Conservation (phyloP, 1,140 invertebrate genomes). For the roundworm (Caenorhabditis elegans) region WBcel235 BX284606.5:15191501-15192000, state of each 20-base stretch:
- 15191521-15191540: neutral
- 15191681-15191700: conserved; percentile 27
- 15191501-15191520: neutral
- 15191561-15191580: neutral
- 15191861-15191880: too few species aligned
- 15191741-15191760: conserved; percentile 48
- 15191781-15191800: conserved; percentile 42
- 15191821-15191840: conserved; percentile 46
- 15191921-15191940: too few species aligned
- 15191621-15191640: neutral
- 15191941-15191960: too few species aligned
- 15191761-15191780: conserved; percentile 43
- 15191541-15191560: conserved; percentile 3
- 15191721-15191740: conserved; percentile 31
- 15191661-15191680: neutral
- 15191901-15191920: too few species aligned
- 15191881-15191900: too few species aligned
- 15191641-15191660: neutral
- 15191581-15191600: neutral
- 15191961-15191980: too few species aligned
- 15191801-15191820: conserved; percentile 45
- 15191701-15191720: conserved; percentile 40
- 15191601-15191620: neutral
- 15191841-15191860: conserved; percentile 37
- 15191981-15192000: too few species aligned